Base-by-base conservation (phyloP, 2,113 vertebrate genomes). In the Bagarius yarrelli region DNA sequence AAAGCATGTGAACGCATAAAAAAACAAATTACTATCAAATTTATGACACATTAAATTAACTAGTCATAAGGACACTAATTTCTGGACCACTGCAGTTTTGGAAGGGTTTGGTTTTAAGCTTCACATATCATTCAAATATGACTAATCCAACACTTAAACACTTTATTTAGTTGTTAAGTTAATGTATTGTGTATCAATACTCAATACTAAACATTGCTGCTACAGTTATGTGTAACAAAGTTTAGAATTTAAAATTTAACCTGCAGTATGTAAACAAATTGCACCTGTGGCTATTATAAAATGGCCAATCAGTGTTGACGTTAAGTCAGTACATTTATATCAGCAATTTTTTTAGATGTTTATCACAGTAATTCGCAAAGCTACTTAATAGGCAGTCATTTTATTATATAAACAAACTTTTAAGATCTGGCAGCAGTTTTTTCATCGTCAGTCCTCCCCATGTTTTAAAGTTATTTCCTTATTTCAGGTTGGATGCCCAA, bases 401-500 rank as follows among this genome's bases (percentile, higher is more conserved):
- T 40, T 40, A 40, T 55, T 40, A 27, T 19, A 44, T 77, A 23
- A 27, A 57, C 30, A 55, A 66, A n/a, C 47, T 5, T 34, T 67
- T 47, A 21, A 12, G 47, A 52, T 44, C 4, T 70, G 34, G 59
- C 64, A 61, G 66, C 23, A 63, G 44, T 47, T 44, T 50, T 34
- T 36, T 36, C 23, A 44, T 75, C 21, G 66, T 23, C 36, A 34
- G 52, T 66, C 32, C 44, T 44, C 27, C 74, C 50, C 73, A 71
- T 79, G 72, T 80, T 83, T 80, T 21, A 21, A 73, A 78, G 72
- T 85, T 84, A 82, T 80, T 61, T 73, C 57, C 76, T 77, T 78
- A 69, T 82, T 84, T 90, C 88, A 67, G 83, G 79, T 56, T 55
- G 71, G 67, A 0, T 47, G 15, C 85, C 88, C 88, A 87, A 89